Evolutionary conservation across 2,113 vertebrate genomes (phyloP).

Genomic region (Oxyruncus cristatus): DNA sequence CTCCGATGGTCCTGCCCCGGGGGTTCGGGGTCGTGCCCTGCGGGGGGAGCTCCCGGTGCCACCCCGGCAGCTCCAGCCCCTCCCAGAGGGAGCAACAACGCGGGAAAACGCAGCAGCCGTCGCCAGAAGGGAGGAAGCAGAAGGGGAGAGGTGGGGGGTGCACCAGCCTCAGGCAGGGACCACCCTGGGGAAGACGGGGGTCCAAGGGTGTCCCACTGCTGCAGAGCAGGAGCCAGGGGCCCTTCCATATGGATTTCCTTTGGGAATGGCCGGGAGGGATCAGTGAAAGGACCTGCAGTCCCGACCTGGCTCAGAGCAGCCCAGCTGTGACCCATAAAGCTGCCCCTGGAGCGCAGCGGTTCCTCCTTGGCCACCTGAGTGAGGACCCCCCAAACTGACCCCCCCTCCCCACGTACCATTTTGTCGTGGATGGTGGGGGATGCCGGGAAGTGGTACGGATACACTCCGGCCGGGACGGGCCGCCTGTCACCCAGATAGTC

Average conservation of each 20-base stretch:
- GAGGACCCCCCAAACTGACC: neutral
- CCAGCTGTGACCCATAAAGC: neutral
- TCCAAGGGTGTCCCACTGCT: neutral
- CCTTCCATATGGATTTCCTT: neutral
- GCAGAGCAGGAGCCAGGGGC: neutral
- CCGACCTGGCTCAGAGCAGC: neutral
- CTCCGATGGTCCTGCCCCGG: accelerated
- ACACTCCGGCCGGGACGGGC: slow-evolving; percentile 84
- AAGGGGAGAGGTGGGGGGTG: neutral
- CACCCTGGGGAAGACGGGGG: accelerated
- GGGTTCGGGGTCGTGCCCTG: neutral
- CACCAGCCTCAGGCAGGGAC: neutral
- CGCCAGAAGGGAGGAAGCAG: neutral
- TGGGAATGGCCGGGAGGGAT: accelerated
- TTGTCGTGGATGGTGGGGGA: slow-evolving; percentile 90
- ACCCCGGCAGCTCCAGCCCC: neutral
- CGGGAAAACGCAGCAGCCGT: slow-evolving; percentile 7
- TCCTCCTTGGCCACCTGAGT: neutral
- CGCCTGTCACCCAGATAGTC: slow-evolving; percentile 90
- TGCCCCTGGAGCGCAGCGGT: neutral
- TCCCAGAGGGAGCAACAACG: neutral
- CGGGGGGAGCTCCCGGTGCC: neutral
- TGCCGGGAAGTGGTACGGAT: slow-evolving; percentile 87
- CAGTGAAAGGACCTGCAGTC: neutral
- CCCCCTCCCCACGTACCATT: slow-evolving; percentile 81